phyloP scores from a whole-genome alignment of 1,140 invertebrate genomes.

The Heliothis virescens region DNA sequence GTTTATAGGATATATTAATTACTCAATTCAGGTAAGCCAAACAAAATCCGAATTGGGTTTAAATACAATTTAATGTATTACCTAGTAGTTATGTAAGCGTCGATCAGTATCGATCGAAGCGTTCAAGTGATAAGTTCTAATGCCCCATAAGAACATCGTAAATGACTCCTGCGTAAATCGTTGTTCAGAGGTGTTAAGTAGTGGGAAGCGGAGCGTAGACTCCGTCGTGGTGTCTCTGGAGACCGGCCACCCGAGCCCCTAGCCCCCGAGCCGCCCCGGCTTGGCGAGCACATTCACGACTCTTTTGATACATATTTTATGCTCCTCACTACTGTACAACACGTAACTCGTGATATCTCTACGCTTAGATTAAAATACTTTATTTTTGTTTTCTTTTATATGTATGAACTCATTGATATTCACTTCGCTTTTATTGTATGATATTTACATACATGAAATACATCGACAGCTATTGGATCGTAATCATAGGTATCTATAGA shows the following conservation, averaged over 20 bases:
- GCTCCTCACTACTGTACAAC: constrained; percentile 68
- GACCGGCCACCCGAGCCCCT: constrained; percentile 43
- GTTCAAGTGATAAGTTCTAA: no score
- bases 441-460: constrained; percentile 38
- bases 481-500: constrained; percentile 8
- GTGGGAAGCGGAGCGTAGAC: constrained; percentile 61
- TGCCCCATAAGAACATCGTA: not conserved
- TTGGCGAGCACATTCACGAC: constrained; percentile 60
- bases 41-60: no score
- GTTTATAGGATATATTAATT: not conserved
- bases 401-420: constrained; percentile 59
- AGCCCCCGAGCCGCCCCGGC: not conserved
- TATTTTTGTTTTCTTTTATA: constrained; percentile 54
- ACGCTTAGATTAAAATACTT: constrained; percentile 68
- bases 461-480: constrained; percentile 1
- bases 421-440: constrained; percentile 53
- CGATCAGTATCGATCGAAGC: no score
- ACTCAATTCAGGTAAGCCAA: no score
- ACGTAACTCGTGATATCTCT: constrained; percentile 67
- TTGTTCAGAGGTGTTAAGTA: constrained; percentile 72
- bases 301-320: constrained; percentile 83
- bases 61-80: no score
- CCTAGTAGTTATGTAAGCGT: no score
- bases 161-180: constrained; percentile 54
- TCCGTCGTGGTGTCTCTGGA: constrained; percentile 61